Evolutionary conservation across 2,797 vertebrate species (phyloP), one percentile per base, ranked within the genome.

Genomic region (Hyperoplus lanceolatus): DNA sequence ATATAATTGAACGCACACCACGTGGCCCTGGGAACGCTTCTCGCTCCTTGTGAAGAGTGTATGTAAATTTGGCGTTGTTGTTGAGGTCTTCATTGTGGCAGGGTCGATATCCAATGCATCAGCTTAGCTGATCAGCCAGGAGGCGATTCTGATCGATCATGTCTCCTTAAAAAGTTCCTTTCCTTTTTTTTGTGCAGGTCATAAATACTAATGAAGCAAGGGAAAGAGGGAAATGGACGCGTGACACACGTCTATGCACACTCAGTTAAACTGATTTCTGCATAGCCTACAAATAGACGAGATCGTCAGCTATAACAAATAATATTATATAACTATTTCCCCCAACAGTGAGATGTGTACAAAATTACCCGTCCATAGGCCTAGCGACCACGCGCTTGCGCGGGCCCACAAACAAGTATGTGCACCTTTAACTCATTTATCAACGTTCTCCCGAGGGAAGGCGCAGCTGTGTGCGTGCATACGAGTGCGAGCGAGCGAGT

Each of bases 151-250:
- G 45, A 95, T 95, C 89, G 93, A 95, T 93, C 80, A 77, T 70
- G 69, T 68, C 63, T 68, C 64, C 75, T 93, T 90, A 83, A 41
- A 56, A 77, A 80, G 85, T 86, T 81, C 90, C 57, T 92, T 91
- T 69, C 48, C 65, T 76, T 56, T 80, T 74, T 69, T 81, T 76
- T 75, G 73, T 70, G 16, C 63, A 83, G 79, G 86, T 92, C 93
- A 95, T 94, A 92, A 94, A 95, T 95, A 94, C 82, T 92, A 93
- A 96, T 94, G 90, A 94, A 90, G 57, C 77, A 45, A 80, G 87
- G 89, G 85, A 77, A 55, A 77, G 42, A 38, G 63, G 55, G 49
- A 63, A 69, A 70, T 7, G 43, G 59, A 58, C 4, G 8, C 50
- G 36, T 64, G 42, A 49, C 63, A 79, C 77, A 66, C 50, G 61